These are phyloP conservation scores for Alligator mississippiensis DNA, from an alignment of 2,113 vertebrate species.

Conservation along the genomic window DNA sequence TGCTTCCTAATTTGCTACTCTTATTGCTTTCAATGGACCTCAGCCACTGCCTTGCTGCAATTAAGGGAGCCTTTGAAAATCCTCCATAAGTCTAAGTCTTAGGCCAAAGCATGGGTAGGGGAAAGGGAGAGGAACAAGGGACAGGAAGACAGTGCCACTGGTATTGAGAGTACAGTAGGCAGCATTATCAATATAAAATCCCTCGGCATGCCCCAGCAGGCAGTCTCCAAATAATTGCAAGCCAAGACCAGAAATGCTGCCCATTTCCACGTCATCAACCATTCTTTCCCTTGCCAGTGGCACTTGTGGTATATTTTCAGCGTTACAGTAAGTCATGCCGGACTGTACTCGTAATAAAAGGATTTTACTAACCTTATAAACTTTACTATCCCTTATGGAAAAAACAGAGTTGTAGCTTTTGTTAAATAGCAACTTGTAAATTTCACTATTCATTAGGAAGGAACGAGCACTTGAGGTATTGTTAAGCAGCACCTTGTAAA, in stretches of 20 bases:
- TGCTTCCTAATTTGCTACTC: not conserved
- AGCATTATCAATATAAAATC: not conserved
- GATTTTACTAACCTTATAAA: not conserved
- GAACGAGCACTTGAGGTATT: not conserved
- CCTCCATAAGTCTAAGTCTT: not conserved
- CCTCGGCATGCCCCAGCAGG: not conserved
- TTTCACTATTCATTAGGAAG: not conserved
- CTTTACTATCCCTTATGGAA: not conserved
- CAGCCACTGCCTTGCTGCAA: not conserved
- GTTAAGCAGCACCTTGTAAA: slow-evolving; percentile 44
- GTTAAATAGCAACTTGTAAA: slow-evolving; percentile 9
- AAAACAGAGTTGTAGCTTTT: not conserved
- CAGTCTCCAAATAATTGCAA: not conserved
- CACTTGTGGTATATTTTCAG: not conserved
- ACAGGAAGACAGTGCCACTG: not conserved
- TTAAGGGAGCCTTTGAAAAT: not conserved
- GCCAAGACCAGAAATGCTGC: not conserved
- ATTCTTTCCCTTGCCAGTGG: not conserved
- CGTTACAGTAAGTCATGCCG: not conserved
- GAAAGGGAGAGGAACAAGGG: not conserved
- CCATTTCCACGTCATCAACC: not conserved
- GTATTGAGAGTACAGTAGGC: rapidly evolving
- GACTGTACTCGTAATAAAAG: slow-evolving; percentile 12
- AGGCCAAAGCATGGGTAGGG: not conserved
- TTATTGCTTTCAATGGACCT: not conserved